Evolutionary conservation across 2,888 invertebrate species (phyloP), one percentile per base, ranked within the genome.

Genomic region (Aspidiotus destructor): DNA sequence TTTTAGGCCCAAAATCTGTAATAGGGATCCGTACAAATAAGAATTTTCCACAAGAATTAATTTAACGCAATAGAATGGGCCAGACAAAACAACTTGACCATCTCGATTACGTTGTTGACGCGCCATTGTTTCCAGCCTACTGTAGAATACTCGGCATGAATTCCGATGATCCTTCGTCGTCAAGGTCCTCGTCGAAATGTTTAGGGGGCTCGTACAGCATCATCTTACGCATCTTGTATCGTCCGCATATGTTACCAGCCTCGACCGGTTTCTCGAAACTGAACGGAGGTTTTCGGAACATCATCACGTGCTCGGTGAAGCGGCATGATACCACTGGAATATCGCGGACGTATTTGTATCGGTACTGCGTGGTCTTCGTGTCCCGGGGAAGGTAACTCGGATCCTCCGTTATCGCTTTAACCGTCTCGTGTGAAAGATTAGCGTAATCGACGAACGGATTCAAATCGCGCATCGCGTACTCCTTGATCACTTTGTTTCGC

Each of bases 231-330:
- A 67, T 8, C 15, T 60, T 15, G 13, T 67, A 67, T 41, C 40
- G 28, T 1, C 67, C 67, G 48, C 67, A 67, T 8, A 15, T 8
- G n/a, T 8, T 13, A n/a, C 48, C 48, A 28, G 28, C 28, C 28
- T 28, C 28, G 52, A n/a, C n/a, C 13, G 8, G 10, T 60, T 60
- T 48, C n/a, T 67, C 67, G 60, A n/a, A 67, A 9, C 58, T 60
- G 58, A 67, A 67, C 11, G 67, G 67, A 1, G 67, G 67, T 48
- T 67, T 67, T 28, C 16, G 42, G 52, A 15, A 67, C 67, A 67
- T 67, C 58, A 67, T 67, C 2, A 67, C 67, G 67, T 67, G 67
- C 41, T 67, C 67, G 57, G 67, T 67, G 67, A 67, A 67, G 15
- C 67, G 58, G 44, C 67, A 67, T 15, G 67, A 67, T n/a, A 67